Evolutionary conservation across 1,140 invertebrate species (phyloP).

Genomic region (Microplitis demolitor): DNA sequence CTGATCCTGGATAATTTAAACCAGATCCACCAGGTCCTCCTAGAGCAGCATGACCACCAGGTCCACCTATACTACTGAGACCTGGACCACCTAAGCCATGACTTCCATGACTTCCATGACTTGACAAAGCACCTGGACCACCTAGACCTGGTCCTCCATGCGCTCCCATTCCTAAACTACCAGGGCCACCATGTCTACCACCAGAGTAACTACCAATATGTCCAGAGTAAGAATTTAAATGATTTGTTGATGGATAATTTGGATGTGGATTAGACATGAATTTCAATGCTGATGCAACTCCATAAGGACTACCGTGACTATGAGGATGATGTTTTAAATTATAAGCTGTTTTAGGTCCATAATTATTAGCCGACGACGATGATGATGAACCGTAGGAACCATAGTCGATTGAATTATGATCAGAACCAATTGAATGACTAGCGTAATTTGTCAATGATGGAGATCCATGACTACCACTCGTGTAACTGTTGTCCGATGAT

Average conservation of each 20-base stretch:
- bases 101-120: neutral
- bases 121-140: no score
- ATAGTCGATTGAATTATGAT: constrained; percentile 4
- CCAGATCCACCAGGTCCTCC: neutral
- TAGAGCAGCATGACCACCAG: no score
- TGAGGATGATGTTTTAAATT: neutral
- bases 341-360: constrained; percentile 9
- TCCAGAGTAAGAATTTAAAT: neutral
- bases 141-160: no score
- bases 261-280: neutral
- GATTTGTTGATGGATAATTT: neutral
- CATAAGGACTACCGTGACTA: neutral
- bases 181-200: neutral
- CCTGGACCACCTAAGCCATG: neutral
- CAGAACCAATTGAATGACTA: neutral
- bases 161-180: neutral
- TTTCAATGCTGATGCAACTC: neutral
- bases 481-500: neutral
- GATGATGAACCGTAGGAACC: neutral
- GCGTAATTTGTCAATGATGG: neutral
- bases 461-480: constrained; percentile 1
- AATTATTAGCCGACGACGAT: neutral
- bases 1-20: neutral
- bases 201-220: neutral
- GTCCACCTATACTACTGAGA: no score